Conservation (phyloP, 2,113 vertebrate genomes). For the Python bivittatus region DNA sequence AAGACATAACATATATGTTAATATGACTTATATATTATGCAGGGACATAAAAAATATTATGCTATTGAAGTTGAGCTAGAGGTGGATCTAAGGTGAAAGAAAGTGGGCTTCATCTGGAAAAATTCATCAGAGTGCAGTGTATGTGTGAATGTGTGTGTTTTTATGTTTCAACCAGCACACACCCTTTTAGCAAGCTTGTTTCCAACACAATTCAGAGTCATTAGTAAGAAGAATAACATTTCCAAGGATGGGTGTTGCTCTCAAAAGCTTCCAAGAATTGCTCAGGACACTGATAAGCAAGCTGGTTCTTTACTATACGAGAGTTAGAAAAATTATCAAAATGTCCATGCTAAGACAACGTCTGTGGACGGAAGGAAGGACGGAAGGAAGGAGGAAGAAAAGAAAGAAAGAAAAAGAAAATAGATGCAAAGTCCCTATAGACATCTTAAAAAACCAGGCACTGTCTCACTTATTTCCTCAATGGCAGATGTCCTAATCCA, state of each 20-base stretch:
- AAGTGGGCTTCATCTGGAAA: background rate
- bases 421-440: background rate
- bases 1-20: background rate
- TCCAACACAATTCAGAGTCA: conserved; percentile 19
- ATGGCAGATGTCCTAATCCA: background rate
- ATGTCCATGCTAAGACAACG: background rate
- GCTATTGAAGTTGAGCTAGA: background rate
- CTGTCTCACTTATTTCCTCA: background rate
- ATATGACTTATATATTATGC: no score
- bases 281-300: conserved; percentile 45
- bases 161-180: accelerated
- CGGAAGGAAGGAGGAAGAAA: background rate
- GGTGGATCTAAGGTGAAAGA: background rate
- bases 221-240: conserved; percentile 38
- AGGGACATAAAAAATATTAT: background rate
- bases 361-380: background rate
- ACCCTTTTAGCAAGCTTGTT: background rate
- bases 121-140: accelerated
- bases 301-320: conserved; percentile 15
- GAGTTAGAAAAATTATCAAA: conserved; percentile 24
- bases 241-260: conserved; percentile 47
- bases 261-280: conserved; percentile 56
- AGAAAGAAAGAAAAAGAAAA: conserved; percentile 8
- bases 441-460: background rate
- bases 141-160: background rate